These are phyloP conservation scores for Diarsia mendica DNA, from an alignment of 2,888 invertebrate species.

Conservation along the genomic window DNA sequence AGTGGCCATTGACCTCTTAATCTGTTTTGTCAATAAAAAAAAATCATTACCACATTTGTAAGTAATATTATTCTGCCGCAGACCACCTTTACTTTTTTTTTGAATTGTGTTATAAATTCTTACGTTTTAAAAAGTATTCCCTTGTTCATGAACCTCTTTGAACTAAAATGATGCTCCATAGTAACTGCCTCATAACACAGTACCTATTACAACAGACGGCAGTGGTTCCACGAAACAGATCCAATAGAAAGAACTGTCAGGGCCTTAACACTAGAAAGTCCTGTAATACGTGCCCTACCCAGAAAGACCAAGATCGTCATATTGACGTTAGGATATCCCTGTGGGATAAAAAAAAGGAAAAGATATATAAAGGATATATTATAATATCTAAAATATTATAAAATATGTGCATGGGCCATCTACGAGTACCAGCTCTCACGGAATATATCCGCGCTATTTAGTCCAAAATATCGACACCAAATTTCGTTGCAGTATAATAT, in stretches of 20 bases:
- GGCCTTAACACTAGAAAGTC: too few relatives aligned
- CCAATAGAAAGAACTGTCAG: neutral
- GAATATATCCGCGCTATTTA: too few relatives aligned
- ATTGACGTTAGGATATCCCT: too few relatives aligned
- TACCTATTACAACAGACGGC: neutral
- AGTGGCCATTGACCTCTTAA: neutral
- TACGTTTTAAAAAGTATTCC: constrained; percentile 8
- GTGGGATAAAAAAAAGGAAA: too few relatives aligned
- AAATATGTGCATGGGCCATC: too few relatives aligned
- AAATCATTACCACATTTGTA: neutral
- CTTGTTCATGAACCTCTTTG: constrained; percentile 14
- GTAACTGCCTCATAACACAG: neutral
- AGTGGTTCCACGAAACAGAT: neutral
- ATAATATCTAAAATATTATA: too few relatives aligned
- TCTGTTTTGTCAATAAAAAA: neutral
- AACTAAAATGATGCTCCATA: constrained; percentile 9
- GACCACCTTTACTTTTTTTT: neutral
- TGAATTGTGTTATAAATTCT: constrained; percentile 1
- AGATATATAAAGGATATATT: too few relatives aligned
- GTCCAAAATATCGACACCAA: too few relatives aligned
- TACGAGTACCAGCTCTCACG: too few relatives aligned
- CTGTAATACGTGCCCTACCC: too few relatives aligned
- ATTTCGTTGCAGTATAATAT: too few relatives aligned
- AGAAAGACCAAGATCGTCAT: too few relatives aligned
- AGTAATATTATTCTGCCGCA: neutral